Evolutionary conservation across 2,888 invertebrate species (phyloP).

Genomic region (Rhynchonema sp.): DNA sequence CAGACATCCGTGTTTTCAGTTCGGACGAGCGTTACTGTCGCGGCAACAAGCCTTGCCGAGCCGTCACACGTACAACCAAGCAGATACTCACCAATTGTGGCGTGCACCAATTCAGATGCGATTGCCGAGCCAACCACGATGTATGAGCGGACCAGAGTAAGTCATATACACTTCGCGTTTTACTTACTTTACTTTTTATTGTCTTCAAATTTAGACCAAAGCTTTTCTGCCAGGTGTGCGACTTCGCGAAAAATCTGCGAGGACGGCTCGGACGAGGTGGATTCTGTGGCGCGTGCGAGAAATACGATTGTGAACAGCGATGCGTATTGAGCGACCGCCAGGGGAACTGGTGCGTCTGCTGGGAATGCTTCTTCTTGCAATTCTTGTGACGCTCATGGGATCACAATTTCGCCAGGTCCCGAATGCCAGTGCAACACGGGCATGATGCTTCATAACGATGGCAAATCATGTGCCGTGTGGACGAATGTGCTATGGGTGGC

Average conservation of each 20-base stretch:
- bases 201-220: no score
- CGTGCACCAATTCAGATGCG: background rate
- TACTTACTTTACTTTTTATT: no score
- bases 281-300: constrained; percentile 12
- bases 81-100: background rate
- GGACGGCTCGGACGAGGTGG: constrained; percentile 27
- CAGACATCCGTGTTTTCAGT: no score
- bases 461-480: constrained; percentile 9
- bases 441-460: constrained; percentile 8
- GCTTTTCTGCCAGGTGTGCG: no score
- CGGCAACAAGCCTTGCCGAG: background rate
- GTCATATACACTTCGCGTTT: no score
- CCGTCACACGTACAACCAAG: background rate
- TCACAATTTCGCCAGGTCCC: no score
- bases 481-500: constrained; percentile 12
- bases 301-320: constrained; percentile 9
- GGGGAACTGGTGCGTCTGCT: constrained; percentile 1
- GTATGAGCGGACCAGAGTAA: no score
- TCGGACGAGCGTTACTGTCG: constrained; percentile 9
- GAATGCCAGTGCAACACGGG: constrained; percentile 11
- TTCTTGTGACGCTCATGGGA: no score
- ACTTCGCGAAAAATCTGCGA: no score
- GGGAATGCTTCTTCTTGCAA: background rate
- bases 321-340: constrained; percentile 9
- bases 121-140: constrained; percentile 7